Evolutionary conservation across 2,888 invertebrate species (phyloP).

Genomic region (Trachelus stipa): DNA sequence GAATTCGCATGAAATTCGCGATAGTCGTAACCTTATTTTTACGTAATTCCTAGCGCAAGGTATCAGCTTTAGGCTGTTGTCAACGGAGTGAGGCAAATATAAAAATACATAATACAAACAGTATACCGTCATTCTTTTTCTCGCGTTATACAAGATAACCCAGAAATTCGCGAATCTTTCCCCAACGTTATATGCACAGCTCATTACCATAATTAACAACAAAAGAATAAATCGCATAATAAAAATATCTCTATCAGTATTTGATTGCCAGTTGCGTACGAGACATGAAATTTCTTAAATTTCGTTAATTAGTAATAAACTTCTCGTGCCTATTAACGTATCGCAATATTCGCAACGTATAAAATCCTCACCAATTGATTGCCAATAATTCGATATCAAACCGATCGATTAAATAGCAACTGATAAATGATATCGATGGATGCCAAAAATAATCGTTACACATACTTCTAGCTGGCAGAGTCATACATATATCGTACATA

Average conservation of each 20-base stretch:
- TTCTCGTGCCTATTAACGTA: not conserved
- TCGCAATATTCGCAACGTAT: not conserved
- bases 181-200: not conserved
- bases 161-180: not conserved
- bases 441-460: not conserved
- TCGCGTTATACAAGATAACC: not conserved
- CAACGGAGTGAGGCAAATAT: not conserved
- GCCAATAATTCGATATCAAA: not conserved
- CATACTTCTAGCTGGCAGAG: not conserved
- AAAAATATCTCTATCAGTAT: not conserved
- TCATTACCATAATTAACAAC: not conserved
- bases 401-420: not conserved
- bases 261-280: not conserved
- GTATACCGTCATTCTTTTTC: not conserved
- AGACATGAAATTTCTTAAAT: not conserved
- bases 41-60: not conserved
- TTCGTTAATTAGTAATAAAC: not conserved
- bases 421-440: not conserved
- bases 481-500: not conserved
- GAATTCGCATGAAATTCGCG: constrained; percentile 19
- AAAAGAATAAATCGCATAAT: not conserved
- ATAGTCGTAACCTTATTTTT: constrained; percentile 7
- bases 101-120: not conserved
- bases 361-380: not conserved
- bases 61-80: not conserved